Conservation (phyloP, 2,888 invertebrate species). For the Drosophila ezoana region DNA sequence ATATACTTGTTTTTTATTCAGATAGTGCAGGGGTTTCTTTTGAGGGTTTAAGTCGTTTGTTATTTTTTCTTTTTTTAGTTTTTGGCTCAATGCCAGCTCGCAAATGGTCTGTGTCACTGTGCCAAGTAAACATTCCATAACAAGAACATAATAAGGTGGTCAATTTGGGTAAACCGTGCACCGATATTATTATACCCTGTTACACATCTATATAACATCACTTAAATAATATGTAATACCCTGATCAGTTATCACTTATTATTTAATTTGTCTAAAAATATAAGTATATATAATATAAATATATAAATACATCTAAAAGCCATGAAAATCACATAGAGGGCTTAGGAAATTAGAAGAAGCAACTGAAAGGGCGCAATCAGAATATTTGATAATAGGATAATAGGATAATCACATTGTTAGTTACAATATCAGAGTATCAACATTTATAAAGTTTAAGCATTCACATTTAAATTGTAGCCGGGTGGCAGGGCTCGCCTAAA, state of each 20-base stretch:
- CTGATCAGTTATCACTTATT: too few relatives aligned
- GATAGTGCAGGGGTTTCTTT: conserved; percentile 14
- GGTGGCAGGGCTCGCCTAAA: neutral
- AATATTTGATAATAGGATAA: neutral
- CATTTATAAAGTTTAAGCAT: too few relatives aligned
- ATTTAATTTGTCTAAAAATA: too few relatives aligned
- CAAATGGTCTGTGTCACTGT: conserved; percentile 54
- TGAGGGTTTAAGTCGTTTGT: neutral
- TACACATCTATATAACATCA: too few relatives aligned
- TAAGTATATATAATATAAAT: too few relatives aligned
- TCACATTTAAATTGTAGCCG: neutral
- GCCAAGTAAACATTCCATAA: conserved; percentile 34
- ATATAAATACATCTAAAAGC: too few relatives aligned
- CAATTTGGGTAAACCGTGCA: neutral
- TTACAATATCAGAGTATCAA: neutral
- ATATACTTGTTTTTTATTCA: conserved; percentile 16
- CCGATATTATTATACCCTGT: conserved; percentile 7
- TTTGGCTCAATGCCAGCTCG: conserved; percentile 52
- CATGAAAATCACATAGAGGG: neutral
- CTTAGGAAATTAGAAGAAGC: too few relatives aligned
- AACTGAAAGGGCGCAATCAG: too few relatives aligned
- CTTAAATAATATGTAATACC: too few relatives aligned
- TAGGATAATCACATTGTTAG: neutral
- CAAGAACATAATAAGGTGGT: conserved; percentile 16
- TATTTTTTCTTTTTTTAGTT: conserved; percentile 1